Conservation (phyloP, 2,888 invertebrate species). For the Cantharis flavilabris region DNA sequence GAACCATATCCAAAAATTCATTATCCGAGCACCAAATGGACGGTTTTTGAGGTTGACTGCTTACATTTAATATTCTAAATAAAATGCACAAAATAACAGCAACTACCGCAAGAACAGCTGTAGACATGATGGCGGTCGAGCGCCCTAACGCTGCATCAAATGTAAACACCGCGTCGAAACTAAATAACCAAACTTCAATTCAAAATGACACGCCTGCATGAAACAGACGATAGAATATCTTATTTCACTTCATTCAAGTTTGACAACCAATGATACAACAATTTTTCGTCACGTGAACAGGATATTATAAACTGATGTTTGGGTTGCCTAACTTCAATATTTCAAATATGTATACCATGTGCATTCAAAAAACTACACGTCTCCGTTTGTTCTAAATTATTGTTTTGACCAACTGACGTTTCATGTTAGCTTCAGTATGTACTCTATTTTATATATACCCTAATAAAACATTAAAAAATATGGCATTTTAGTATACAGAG, state of each 20-base stretch:
- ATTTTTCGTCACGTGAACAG: not conserved
- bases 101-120: conserved; percentile 77
- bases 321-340: conserved; percentile 2
- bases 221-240: not conserved
- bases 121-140: conserved; percentile 66
- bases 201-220: conserved; percentile 11
- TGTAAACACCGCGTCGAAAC: conserved; percentile 32
- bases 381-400: no score
- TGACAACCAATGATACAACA: conserved; percentile 5
- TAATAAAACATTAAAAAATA: no score
- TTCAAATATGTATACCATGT: not conserved
- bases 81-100: conserved; percentile 83
- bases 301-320: not conserved
- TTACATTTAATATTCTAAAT: conserved; percentile 83
- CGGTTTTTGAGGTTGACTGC: conserved; percentile 80
- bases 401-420: no score
- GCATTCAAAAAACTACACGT: not conserved
- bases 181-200: conserved; percentile 6
- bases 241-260: conserved; percentile 6
- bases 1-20: conserved; percentile 75
- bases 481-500: no score
- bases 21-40: conserved; percentile 77
- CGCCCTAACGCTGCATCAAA: conserved; percentile 36
- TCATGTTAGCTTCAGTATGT: no score
- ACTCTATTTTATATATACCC: no score